Percentiles rank a stretch among this genome's conserved stretches.
Evolutionary conservation across 2,113 vertebrate species (phyloP).

Genomic region (Parus major): DNA sequence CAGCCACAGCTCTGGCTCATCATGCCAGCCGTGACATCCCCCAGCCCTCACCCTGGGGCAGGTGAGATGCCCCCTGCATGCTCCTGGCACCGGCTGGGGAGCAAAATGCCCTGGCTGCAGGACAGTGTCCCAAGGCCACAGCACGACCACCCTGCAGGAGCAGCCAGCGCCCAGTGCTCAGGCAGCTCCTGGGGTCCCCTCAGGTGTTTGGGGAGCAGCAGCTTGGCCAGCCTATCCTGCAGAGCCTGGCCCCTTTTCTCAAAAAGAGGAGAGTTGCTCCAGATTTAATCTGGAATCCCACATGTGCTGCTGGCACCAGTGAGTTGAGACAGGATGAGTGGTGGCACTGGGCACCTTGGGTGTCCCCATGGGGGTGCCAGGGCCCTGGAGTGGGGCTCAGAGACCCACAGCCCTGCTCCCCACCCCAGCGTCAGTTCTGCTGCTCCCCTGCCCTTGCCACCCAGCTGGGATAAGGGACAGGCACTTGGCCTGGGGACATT

Average conservation of each 20-base stretch:
- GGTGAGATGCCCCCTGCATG: neutral
- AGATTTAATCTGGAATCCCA: neutral
- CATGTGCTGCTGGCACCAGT: fast-evolving
- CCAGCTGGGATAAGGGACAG: neutral
- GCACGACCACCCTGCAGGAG: fast-evolving
- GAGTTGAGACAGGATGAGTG: neutral
- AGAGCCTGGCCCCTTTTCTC: neutral
- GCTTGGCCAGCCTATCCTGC: neutral
- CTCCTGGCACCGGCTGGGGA: neutral
- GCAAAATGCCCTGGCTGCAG: neutral
- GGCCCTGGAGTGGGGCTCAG: neutral
- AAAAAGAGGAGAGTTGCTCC: neutral
- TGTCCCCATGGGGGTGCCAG: neutral
- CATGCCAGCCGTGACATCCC: fast-evolving
- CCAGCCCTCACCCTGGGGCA: neutral
- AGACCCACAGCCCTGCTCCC: neutral
- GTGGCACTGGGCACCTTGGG: neutral
- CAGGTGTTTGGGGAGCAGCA: neutral
- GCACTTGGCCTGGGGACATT: neutral
- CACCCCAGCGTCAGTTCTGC: fast-evolving
- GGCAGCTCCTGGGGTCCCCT: neutral
- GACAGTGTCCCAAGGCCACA: neutral
- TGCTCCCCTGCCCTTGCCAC: neutral
- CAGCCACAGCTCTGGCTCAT: neutral
- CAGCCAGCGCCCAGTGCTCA: neutral